Percentiles rank a stretch among this genome's conserved stretches.
Conservation (phyloP, 2,888 invertebrate genomes). For the Asteroscopus sphinx region DNA sequence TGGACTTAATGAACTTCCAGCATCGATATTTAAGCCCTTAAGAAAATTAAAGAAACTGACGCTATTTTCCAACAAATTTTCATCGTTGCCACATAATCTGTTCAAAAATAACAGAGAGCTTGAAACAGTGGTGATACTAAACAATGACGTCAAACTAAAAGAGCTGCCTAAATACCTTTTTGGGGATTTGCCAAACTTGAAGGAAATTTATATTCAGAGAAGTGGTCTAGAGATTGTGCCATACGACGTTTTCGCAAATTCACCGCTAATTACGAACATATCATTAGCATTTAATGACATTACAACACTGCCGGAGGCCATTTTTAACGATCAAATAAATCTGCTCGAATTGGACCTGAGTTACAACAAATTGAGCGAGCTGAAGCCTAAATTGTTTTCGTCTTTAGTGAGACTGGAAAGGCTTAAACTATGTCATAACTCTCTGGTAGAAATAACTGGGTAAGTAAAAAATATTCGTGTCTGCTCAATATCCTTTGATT, state of each 20-base stretch:
- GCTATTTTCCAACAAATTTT: conserved; percentile 92
- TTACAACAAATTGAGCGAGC: conserved; percentile 90
- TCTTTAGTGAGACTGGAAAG: conserved; percentile 88
- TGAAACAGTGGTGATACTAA: conserved; percentile 86
- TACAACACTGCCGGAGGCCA: conserved; percentile 87
- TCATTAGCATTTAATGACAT: conserved; percentile 91
- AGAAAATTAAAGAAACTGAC: conserved; percentile 91
- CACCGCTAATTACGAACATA: conserved; percentile 89
- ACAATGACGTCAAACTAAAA: conserved; percentile 90
- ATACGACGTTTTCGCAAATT: conserved; percentile 91
- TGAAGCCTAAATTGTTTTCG: conserved; percentile 90
- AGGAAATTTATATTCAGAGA: conserved; percentile 88
- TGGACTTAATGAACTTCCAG: conserved; percentile 90
- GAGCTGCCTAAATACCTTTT: conserved; percentile 90
- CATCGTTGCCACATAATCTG: conserved; percentile 90
- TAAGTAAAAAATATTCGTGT: conserved; percentile 72
- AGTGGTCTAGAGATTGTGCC: conserved; percentile 90
- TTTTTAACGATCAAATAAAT: conserved; percentile 91
- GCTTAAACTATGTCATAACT: conserved; percentile 92
- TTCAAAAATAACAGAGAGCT: conserved; percentile 89
- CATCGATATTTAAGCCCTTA: conserved; percentile 91
- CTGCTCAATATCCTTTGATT: conserved; percentile 42
- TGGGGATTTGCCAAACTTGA: conserved; percentile 89
- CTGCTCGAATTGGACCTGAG: conserved; percentile 91
- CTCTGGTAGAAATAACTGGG: conserved; percentile 89